A percentile compares a stretch with the other conserved stretches of the same genome.
Conservation (phyloP, 2,797 vertebrate species). For the Coilia nasus region DNA sequence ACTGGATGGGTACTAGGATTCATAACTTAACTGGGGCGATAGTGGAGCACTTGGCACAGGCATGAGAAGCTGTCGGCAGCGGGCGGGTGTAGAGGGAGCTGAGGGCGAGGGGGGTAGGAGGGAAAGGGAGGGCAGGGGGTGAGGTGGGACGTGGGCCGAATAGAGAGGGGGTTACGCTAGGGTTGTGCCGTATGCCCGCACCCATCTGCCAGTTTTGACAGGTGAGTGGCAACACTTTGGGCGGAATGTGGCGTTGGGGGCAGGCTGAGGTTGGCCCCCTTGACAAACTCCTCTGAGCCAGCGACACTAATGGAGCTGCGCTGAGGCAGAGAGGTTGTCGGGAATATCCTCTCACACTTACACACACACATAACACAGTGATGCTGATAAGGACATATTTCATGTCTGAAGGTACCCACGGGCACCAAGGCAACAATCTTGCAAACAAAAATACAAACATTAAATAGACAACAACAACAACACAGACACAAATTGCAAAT, state of each 20-base stretch:
- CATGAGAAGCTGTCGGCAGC: constrained; percentile 45
- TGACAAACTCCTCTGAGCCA: neutral
- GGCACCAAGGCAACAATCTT: neutral
- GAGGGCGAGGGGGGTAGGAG: too few species aligned
- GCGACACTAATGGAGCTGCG: neutral
- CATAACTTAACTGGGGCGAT: constrained; percentile 43
- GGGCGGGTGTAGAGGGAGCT: neutral
- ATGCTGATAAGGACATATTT: constrained; percentile 30
- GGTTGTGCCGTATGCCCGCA: neutral
- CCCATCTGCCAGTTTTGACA: constrained; percentile 56
- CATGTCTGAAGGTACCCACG: neutral
- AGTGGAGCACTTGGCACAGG: constrained; percentile 54
- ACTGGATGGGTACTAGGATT: constrained; percentile 30
- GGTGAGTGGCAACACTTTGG: constrained; percentile 55
- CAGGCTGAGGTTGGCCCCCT: neutral
- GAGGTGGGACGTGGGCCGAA: too few species aligned
- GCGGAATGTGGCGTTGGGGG: constrained; percentile 60
- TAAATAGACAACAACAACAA: neutral
- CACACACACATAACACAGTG: neutral
- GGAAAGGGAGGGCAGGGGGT: neutral
- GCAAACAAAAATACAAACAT: neutral
- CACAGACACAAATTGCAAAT: neutral
- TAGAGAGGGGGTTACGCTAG: neutral
- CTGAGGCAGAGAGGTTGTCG: neutral
- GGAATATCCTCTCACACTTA: neutral